Base-by-base conservation (phyloP, 1,140 invertebrate species). In the Trichonephila clavata region DNA sequence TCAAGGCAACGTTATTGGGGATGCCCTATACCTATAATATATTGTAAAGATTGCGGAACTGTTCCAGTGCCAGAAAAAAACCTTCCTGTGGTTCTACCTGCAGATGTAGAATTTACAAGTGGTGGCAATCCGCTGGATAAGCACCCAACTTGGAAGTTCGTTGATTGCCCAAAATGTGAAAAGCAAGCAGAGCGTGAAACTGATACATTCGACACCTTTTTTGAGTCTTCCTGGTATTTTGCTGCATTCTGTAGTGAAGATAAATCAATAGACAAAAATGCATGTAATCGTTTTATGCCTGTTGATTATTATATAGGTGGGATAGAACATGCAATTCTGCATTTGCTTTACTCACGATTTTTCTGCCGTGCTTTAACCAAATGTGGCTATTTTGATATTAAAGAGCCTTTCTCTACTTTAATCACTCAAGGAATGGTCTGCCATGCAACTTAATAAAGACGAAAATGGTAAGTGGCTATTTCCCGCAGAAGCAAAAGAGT, bases 71-170 rank as follows among this genome's bases (percentile, higher is more conserved):
- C 80, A 21, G 65, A 86, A 71, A 16, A 94, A 43, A 18, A 94
- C 7, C 63, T 95, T 59, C 94, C 94, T 21, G 90, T 95, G 21
- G 27, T n/a, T 27, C 83, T 95, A 13, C 94, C 94, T 20, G 13
- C 10, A 20, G 21, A 86, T 32, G 84, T 81, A 32, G 91, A 93
- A 68, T 83, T 94, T 24, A 13, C 32, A 8, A 86, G 24, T 14
- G 57, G 27, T 65, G 80, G n/a, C 13, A 86, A 24, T 39, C 90
- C 91, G 10, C 32, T 92, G 4, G 63, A 57, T 27, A 50, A 8
- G 1, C n/a, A 57, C 2, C 39, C 80, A 24, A 63, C 10, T 27
- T 92, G 80, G 91, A 84, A 50, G 18, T 39, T 32, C n/a, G 59
- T 61, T 39, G 24, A n/a, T n/a, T 21, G 24, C 16, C 50, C 91